Evolutionary conservation across 2,113 vertebrate genomes (phyloP).

Genomic region (Malurus melanocephalus): DNA sequence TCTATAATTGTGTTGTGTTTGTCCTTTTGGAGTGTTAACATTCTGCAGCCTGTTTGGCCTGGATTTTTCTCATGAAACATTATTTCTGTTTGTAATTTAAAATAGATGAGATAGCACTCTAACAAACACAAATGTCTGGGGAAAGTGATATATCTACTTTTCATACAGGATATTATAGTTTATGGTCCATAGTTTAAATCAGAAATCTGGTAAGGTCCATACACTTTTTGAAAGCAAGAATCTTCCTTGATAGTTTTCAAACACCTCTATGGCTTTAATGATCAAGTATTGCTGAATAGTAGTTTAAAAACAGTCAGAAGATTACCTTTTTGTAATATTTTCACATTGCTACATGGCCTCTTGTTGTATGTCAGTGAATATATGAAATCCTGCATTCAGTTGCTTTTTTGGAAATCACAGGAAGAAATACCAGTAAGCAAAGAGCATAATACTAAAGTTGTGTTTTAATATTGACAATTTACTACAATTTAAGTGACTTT

Average conservation of each 20-base stretch:
- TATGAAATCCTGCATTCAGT: background rate
- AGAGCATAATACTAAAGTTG: background rate
- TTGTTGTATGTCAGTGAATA: background rate
- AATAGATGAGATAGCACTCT: background rate
- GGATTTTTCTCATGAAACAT: background rate
- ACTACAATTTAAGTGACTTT: background rate
- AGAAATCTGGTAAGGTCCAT: background rate
- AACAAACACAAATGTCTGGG: rapidly evolving
- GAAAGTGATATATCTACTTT: background rate
- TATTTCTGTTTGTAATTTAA: background rate
- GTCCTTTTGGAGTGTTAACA: background rate
- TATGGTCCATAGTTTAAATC: background rate
- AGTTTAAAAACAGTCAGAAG: background rate
- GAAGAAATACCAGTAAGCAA: background rate
- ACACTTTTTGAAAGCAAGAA: background rate
- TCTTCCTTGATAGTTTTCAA: background rate
- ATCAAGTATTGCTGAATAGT: background rate
- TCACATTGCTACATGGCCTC: background rate
- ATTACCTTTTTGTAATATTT: background rate
- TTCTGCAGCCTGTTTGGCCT: background rate
- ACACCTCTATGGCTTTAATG: background rate
- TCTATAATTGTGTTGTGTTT: background rate
- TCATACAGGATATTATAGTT: background rate
- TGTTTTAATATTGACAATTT: background rate
- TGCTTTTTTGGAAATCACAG: background rate